Percentiles rank a stretch among this genome's conserved stretches.
These are phyloP conservation scores for Germaria angustata DNA, from an alignment of 2,888 invertebrate genomes.

Conservation along the genomic window DNA sequence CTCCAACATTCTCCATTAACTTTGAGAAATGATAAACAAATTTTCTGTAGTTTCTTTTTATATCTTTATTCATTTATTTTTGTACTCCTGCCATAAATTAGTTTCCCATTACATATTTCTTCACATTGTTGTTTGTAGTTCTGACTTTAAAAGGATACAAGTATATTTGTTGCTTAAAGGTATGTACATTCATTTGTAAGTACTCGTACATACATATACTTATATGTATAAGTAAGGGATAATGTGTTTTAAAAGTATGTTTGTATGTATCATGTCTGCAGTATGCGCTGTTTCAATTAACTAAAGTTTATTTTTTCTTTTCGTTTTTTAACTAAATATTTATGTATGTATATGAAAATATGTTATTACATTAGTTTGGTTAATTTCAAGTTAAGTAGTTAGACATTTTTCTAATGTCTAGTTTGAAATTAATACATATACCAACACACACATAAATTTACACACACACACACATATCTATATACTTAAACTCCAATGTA, in stretches of 20 bases:
- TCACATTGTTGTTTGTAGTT: conserved; percentile 30
- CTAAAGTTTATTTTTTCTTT: too few relatives aligned
- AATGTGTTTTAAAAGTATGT: too few relatives aligned
- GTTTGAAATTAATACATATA: conserved; percentile 6
- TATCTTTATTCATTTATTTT: background rate
- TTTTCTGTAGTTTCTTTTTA: background rate
- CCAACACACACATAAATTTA: background rate
- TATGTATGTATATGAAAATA: background rate
- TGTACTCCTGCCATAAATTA: too few relatives aligned
- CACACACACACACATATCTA: background rate
- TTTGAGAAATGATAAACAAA: conserved; percentile 36
- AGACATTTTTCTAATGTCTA: conserved; percentile 37
- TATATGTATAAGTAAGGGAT: too few relatives aligned
- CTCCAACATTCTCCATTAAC: conserved; percentile 53
- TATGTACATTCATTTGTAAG: too few relatives aligned
- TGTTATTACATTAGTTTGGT: conserved; percentile 21
- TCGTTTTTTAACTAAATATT: background rate
- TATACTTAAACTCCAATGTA: too few relatives aligned
- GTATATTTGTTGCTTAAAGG: too few relatives aligned
- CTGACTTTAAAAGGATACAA: conserved; percentile 23
- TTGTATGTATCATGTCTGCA: background rate
- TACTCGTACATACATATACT: background rate
- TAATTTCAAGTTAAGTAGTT: conserved; percentile 46
- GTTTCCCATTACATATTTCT: conserved; percentile 41
- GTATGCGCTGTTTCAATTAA: conserved; percentile 29